Base-by-base conservation (phyloP, 2,113 vertebrate species). In the Salvelinus namaycush region DNA sequence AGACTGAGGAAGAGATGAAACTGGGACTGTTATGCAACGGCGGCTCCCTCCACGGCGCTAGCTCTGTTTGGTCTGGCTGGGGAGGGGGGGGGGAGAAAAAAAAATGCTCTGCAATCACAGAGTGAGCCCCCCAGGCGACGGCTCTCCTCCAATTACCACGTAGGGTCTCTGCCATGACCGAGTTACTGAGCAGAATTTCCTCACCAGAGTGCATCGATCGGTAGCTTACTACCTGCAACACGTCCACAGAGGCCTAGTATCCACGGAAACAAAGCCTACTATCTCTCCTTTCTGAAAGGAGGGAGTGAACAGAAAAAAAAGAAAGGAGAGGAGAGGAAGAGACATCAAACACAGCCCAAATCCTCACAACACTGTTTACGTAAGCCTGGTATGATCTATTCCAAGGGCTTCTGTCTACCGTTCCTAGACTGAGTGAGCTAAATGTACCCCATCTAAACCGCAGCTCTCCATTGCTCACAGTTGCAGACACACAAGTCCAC, bases 121-220 rank as follows among this genome's bases (percentile, higher is more conserved):
- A 66, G 12, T 16, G 64, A 34, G 67, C 16, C 27, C 14, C 72
- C 9, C 70, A 71, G 81, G 85, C 81, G 77, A 72, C 24, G 1
- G 70, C 82, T 82, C 80, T 81, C 74, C 14, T 57, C 88, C 89
- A 87, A 88, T 91, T 83, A 84, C 72, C 76, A 68, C 1, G 5
- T 75, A 29, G 79, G 70, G 66, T 51, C 59, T 82, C 83, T 82
- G 79, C 86, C 84, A 83, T 89, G 89, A 86, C 83, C 78, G 68
- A 74, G 88, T 91, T 89, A 79, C 86, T 74, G 81, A 87, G 90
- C 83, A 90, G 83, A 84, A 80, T 84, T 69, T 85, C 75, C 74
- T 78, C 76, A 78, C 31, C 78, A 67, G 64, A 74, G 70, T 14
- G 78, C 31, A 57, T 72, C 31, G 73, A 12, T 24, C 27, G 9